Evolutionary conservation across 2,797 vertebrate genomes (phyloP).

Genomic region (Anas bernieri): DNA sequence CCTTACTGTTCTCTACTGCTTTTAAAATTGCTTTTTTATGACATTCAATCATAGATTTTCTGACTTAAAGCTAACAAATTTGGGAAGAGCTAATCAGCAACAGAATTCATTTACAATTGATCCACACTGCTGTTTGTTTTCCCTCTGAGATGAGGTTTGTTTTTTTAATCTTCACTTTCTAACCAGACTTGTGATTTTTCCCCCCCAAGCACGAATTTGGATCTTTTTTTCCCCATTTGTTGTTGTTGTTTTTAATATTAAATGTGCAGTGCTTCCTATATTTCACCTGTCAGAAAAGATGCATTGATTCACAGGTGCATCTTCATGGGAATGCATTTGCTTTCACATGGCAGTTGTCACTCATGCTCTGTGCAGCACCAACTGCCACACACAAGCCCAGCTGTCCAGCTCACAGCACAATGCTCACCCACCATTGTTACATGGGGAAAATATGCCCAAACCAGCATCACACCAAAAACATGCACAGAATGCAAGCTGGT

Average conservation of each 20-base stretch:
- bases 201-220: neutral
- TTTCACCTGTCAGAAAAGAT: neutral
- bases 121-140: neutral
- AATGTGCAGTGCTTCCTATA: neutral
- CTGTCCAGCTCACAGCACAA: neutral
- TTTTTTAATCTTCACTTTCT: neutral
- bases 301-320: neutral
- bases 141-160: neutral
- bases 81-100: slow-evolving; percentile 32
- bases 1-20: neutral
- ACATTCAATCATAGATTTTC: neutral
- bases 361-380: fast-evolving
- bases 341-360: neutral
- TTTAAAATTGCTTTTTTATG: slow-evolving; percentile 44
- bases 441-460: neutral
- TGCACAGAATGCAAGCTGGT: neutral
- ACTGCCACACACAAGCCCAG: neutral
- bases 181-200: neutral
- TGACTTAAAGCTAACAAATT: slow-evolving; percentile 7
- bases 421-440: neutral
- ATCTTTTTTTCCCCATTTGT: neutral
- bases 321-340: neutral
- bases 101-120: neutral
- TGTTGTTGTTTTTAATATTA: neutral
- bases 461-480: neutral